Evolutionary conservation across 2,888 invertebrate genomes (phyloP).

Genomic region (Morinoia aosen): DNA sequence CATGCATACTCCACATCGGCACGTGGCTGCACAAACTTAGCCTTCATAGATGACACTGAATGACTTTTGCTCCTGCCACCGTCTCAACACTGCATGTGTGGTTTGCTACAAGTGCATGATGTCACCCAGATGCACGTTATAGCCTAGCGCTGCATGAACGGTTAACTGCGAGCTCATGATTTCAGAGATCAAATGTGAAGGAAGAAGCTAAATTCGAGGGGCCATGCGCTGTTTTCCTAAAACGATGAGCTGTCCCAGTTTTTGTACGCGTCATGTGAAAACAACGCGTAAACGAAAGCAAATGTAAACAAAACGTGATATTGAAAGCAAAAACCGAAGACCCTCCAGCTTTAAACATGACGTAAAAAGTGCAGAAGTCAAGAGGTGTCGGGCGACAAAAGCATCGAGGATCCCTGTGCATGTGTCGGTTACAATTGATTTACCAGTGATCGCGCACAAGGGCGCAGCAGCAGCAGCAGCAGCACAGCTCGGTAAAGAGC

Average conservation of each 20-base stretch:
- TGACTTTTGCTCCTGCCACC: not conserved
- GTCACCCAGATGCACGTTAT: not conserved
- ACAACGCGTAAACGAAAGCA: too few relatives aligned
- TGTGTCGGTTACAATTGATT: not conserved
- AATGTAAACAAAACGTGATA: too few relatives aligned
- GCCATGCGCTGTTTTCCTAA: too few relatives aligned
- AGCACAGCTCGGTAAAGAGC: not conserved
- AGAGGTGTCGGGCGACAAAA: not conserved
- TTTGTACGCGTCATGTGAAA: too few relatives aligned
- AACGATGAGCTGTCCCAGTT: too few relatives aligned
- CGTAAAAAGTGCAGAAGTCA: too few relatives aligned
- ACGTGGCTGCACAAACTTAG: not conserved
- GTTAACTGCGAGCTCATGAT: too few relatives aligned
- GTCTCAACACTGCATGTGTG: not conserved
- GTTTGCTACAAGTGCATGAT: not conserved
- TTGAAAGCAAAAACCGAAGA: too few relatives aligned
- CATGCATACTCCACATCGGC: not conserved
- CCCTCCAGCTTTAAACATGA: too few relatives aligned
- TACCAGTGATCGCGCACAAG: not conserved
- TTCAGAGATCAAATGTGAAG: not conserved
- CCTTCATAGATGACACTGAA: not conserved
- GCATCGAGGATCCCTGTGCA: not conserved
- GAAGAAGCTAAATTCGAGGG: not conserved
- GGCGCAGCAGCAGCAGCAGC: not conserved
- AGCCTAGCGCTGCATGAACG: too few relatives aligned